Percentiles rank a stretch among this genome's conserved stretches.
Conservation (phyloP, 2,797 vertebrate genomes). For the Rhabdophis nuchalis region DNA sequence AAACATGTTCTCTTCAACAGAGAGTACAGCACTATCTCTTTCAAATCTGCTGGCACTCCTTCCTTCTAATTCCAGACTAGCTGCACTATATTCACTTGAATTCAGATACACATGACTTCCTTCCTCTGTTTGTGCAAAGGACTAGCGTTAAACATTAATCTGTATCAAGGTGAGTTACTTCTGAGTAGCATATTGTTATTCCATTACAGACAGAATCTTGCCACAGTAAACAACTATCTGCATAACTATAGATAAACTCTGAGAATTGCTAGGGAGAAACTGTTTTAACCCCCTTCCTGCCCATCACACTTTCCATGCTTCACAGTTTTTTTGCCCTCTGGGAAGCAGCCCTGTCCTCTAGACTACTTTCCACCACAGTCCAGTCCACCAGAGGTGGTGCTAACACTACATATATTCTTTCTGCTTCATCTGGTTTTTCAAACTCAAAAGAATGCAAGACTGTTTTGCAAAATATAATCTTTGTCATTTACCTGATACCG, state of each 20-base stretch:
- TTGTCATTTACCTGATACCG: neutral
- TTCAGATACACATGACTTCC: neutral
- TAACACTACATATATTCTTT: neutral
- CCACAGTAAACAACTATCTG: too few relatives aligned
- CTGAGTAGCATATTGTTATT: too few relatives aligned
- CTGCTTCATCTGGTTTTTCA: neutral
- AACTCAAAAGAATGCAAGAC: neutral
- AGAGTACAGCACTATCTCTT: neutral
- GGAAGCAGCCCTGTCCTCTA: neutral
- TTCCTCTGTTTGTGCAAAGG: neutral
- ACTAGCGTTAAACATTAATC: neutral
- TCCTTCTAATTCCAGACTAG: neutral
- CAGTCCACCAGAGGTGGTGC: neutral
- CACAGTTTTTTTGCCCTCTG: too few relatives aligned
- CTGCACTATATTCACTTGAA: neutral
- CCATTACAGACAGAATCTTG: too few relatives aligned
- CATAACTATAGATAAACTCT: neutral
- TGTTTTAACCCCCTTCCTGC: neutral
- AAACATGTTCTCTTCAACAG: neutral
- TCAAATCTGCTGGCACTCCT: neutral
- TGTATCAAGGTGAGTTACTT: too few relatives aligned
- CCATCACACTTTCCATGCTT: neutral
- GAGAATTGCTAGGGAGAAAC: neutral
- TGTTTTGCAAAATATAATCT: neutral
- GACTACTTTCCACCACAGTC: neutral